Percentiles rank a stretch among this genome's conserved stretches.
These are phyloP conservation scores for Aplodontia rufa DNA, from an alignment of 2,113 vertebrate species.

Conservation along the genomic window DNA sequence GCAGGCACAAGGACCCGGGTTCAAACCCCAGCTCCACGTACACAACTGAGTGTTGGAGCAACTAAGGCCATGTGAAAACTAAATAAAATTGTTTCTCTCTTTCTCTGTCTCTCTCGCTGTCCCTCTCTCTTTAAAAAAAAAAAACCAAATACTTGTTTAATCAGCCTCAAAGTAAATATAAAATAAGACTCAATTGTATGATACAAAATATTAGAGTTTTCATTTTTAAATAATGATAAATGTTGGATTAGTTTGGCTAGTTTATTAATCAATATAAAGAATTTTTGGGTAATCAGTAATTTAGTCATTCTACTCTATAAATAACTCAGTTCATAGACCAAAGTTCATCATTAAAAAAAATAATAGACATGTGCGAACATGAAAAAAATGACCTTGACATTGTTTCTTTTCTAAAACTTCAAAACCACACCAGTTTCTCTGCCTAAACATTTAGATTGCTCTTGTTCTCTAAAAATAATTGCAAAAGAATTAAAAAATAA, in stretches of 20 bases:
- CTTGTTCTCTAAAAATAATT: not conserved
- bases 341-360: not conserved
- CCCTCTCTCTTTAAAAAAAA: no score
- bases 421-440: slow-evolving; percentile 13
- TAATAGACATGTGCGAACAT: not conserved
- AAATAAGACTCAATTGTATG: not conserved
- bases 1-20: no score
- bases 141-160: slow-evolving; percentile 33
- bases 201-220: slow-evolving; percentile 10
- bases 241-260: not conserved
- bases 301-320: slow-evolving; percentile 12
- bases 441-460: not conserved
- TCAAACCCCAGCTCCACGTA: no score
- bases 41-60: no score
- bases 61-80: no score
- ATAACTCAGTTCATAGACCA: not conserved
- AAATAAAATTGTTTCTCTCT: no score
- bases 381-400: slow-evolving; percentile 34
- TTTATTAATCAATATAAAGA: not conserved
- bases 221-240: slow-evolving; percentile 23
- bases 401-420: slow-evolving; percentile 36
- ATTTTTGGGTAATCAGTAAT: not conserved
- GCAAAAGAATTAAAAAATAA: not conserved
- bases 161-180: not conserved
- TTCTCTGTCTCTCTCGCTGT: no score